Conservation (phyloP, 2,113 vertebrate species). For the Phyllostomus hastatus region DNA sequence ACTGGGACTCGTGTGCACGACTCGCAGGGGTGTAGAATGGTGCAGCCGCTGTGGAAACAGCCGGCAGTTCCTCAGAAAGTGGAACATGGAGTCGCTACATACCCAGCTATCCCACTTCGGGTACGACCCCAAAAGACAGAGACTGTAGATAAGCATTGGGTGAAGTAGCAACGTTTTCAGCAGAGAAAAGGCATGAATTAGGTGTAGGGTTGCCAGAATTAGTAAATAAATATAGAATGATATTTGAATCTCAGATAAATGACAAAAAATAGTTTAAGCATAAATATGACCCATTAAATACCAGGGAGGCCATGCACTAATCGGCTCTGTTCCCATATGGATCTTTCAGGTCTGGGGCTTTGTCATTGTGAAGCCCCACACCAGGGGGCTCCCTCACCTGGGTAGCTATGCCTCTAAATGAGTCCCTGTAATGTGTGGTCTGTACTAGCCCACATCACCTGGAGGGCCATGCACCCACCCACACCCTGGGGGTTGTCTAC, state of each 20-base stretch:
- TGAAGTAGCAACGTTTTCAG: neutral
- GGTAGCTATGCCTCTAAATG: neutral
- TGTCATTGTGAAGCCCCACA: too few relatives aligned
- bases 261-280: neutral
- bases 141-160: neutral
- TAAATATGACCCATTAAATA: neutral
- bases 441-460: neutral
- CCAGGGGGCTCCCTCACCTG: neutral
- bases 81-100: neutral
- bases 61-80: neutral
- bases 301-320: neutral
- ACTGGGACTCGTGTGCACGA: neutral
- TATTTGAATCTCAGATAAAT: neutral
- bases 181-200: neutral
- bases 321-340: too few relatives aligned
- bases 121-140: neutral
- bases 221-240: neutral
- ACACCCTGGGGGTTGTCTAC: neutral
- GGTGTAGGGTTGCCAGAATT: neutral
- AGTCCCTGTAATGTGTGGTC: neutral
- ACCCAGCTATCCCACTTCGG: neutral
- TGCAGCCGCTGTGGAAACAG: neutral
- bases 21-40: neutral
- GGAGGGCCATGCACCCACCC: too few relatives aligned
- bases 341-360: neutral